Evolutionary conservation across 2,797 vertebrate genomes (phyloP).

Genomic region (Paratrypauchen microcephalus): DNA sequence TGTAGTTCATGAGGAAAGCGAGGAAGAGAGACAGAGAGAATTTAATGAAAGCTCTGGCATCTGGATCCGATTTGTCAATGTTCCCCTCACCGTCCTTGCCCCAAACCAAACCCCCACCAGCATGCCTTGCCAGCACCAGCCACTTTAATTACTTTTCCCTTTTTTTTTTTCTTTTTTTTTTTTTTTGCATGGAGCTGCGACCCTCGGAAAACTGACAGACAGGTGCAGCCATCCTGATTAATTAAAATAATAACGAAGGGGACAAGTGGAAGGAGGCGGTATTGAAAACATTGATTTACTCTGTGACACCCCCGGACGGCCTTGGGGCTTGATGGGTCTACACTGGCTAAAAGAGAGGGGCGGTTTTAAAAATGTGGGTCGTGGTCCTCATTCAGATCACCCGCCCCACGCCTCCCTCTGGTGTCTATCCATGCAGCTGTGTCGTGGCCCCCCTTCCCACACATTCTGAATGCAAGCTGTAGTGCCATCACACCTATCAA

Average conservation of each 20-base stretch:
- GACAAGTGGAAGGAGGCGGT: constrained; percentile 17
- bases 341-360: constrained; percentile 12
- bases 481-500: constrained; percentile 63
- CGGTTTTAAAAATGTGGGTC: constrained; percentile 10
- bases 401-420: not conserved
- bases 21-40: constrained; percentile 33
- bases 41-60: constrained; percentile 76
- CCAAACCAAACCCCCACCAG: constrained; percentile 71
- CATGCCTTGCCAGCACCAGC: constrained; percentile 71
- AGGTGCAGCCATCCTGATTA: constrained; percentile 77
- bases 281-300: constrained; percentile 64
- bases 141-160: constrained; percentile 77
- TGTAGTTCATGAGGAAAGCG: constrained; percentile 34
- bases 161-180: not conserved
- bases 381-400: constrained; percentile 37
- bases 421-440: constrained; percentile 58
- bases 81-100: constrained; percentile 60
- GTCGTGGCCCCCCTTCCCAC: constrained; percentile 3
- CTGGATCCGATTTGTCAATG: constrained; percentile 71
- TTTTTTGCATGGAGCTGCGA: constrained; percentile 54
- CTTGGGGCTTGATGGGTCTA: constrained; percentile 58
- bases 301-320: constrained; percentile 58
- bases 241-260: constrained; percentile 77
- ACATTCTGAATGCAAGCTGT: constrained; percentile 31
- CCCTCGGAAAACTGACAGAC: constrained; percentile 70